A percentile compares a stretch with the other conserved stretches of the same genome.
Evolutionary conservation across 1,140 invertebrate species (phyloP).

Genomic region (Drosophila malerkotliana): DNA sequence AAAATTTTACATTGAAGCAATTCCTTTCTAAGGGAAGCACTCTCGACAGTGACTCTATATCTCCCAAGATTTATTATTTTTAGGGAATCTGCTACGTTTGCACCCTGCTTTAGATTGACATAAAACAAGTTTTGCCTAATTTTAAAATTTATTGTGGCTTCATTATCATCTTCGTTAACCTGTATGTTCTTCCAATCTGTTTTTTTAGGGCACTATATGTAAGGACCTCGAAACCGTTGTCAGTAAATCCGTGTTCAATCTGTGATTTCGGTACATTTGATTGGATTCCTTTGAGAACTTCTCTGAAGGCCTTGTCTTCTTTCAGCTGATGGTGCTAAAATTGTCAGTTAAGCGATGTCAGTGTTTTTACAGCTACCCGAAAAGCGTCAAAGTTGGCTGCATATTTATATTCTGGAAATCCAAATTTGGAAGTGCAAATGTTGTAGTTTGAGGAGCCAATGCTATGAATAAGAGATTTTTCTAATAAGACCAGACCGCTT

Average conservation of each 20-base stretch:
- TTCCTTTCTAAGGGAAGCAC: slow-evolving; percentile 19
- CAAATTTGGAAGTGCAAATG: slow-evolving; percentile 20
- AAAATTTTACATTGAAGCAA: slow-evolving; percentile 23
- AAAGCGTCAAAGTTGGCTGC: slow-evolving; percentile 22
- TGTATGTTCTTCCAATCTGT: background rate
- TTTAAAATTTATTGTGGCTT: too few relatives aligned
- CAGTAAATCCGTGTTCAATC: slow-evolving; percentile 4
- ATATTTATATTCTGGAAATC: slow-evolving; percentile 15
- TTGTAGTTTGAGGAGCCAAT: slow-evolving; percentile 10
- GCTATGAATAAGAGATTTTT: background rate
- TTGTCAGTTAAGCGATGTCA: slow-evolving; percentile 13
- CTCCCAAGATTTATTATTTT: too few relatives aligned
- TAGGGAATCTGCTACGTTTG: too few relatives aligned
- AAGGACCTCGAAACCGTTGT: too few relatives aligned
- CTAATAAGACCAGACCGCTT: slow-evolving; percentile 3
- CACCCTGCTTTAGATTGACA: too few relatives aligned
- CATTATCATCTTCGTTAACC: too few relatives aligned
- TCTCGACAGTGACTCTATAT: slow-evolving; percentile 5
- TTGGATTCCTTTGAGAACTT: slow-evolving; percentile 16
- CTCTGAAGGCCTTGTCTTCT: slow-evolving; percentile 21
- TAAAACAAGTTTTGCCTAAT: too few relatives aligned
- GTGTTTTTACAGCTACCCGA: slow-evolving; percentile 4
- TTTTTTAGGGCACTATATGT: slow-evolving; percentile 26
- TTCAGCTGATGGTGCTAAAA: slow-evolving; percentile 30
- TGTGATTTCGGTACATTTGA: slow-evolving; percentile 12